These are phyloP conservation scores for Danionella cerebrum DNA, from an alignment of 2,113 vertebrate genomes.

Conservation along the genomic window DNA sequence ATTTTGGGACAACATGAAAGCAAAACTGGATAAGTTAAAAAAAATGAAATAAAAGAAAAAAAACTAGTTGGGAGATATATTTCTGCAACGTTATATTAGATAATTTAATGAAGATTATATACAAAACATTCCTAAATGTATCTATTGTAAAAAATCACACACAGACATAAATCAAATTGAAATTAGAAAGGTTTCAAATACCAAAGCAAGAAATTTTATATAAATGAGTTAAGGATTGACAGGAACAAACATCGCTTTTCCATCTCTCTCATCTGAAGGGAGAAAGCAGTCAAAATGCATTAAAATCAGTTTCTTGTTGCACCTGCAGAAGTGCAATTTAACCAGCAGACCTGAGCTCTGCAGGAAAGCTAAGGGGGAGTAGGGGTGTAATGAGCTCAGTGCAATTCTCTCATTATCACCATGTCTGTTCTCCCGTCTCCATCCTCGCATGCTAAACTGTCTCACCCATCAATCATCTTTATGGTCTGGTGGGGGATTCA, in stretches of 20 bases:
- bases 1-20: constrained; percentile 54
- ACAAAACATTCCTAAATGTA: no score
- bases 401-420: constrained; percentile 16
- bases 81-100: no score
- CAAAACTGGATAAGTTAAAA: constrained; percentile 35
- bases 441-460: constrained; percentile 40
- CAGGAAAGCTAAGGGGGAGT: constrained; percentile 16
- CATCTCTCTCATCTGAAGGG: constrained; percentile 14
- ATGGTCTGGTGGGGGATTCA: constrained; percentile 49
- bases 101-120: no score
- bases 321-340: constrained; percentile 35
- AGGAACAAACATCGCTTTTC: constrained; percentile 25
- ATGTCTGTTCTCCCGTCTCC: constrained; percentile 9
- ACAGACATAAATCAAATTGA: no score
- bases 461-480: constrained; percentile 58
- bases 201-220: no score
- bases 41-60: constrained; percentile 42
- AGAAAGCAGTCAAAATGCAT: constrained; percentile 35
- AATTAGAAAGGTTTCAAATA: no score
- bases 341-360: constrained; percentile 24
- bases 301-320: constrained; percentile 29
- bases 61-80: no score
- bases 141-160: not conserved
- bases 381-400: constrained; percentile 30
- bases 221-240: constrained; percentile 21